Base-by-base conservation (phyloP, 2,797 vertebrate species). In the Dromococcyx pavoninus region DNA sequence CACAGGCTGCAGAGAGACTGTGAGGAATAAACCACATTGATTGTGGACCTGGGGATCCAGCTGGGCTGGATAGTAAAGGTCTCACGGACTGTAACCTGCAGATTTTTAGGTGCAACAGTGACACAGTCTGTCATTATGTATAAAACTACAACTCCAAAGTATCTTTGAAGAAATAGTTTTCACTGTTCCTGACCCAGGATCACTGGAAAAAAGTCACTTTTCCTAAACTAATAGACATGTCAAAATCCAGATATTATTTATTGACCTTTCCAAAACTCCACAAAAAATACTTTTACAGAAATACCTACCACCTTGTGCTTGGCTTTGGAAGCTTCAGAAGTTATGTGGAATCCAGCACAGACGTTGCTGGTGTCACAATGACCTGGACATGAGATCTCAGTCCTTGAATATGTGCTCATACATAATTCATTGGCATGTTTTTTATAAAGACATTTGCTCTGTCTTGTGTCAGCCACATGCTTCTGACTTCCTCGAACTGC, bases 51-150 rank as follows among this genome's bases (percentile, higher is more conserved):
- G 67, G 44, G 82, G 30, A 79, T 24, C n/a, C 18, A 4, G 21
- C 73, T 30, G 67, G 56, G 24, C 15, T 54, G 48, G 25, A 4
- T 5, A 35, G 58, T 33, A 21, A 74, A 8, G n/a, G 17, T 30
- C 37, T 72, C 2, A 1, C 5, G 37, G 39, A 7, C 16, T 33
- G 51, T 35, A 19, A 41, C 58, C 60, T 46, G 39, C 39, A 12
- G 39, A 18, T 35, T 66, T 69, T 6, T 11, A 8, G 57, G 0
- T 8, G 28, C 28, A n/a, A 7, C 1, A 2, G 7, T 62, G 65
- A 14, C 33, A 12, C 0, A 3, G 7, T 8, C 69, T 44, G 43
- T 57, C 0, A 0, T 3, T 11, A 39, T 4, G 17, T 13, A 1
- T 8, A 43, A 61, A 86, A 27, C 43, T n/a, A 24, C 32, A 54